phyloP scores from a whole-genome alignment of 2,797 vertebrate species.

The Crenichthys baileyi region DNA sequence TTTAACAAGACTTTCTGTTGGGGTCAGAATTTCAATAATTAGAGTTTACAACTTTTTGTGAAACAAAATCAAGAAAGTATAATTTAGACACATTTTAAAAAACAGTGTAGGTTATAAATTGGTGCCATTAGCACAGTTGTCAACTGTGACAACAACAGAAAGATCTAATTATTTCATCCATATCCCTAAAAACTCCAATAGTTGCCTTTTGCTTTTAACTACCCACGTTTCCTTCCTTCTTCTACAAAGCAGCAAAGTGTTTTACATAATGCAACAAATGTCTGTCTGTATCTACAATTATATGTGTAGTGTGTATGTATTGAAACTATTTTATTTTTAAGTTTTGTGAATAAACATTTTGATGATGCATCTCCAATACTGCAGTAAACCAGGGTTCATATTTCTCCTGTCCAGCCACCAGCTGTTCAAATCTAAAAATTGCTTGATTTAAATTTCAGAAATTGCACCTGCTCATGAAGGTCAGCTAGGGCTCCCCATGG shows the following conservation, averaged over 20 bases:
- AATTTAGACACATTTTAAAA: too few species aligned
- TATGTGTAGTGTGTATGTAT: neutral
- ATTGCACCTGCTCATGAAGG: neutral
- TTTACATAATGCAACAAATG: neutral
- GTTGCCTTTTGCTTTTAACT: neutral
- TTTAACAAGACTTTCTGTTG: too few species aligned
- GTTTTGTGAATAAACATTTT: neutral
- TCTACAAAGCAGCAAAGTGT: neutral
- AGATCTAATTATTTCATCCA: neutral
- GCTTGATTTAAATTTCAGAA: neutral
- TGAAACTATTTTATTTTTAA: neutral
- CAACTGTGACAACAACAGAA: too few species aligned
- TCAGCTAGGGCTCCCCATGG: neutral
- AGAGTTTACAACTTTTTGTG: too few species aligned
- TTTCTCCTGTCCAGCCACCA: neutral
- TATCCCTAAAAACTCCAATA: neutral
- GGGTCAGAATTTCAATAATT: too few species aligned
- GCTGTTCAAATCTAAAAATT: neutral
- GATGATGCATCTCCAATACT: neutral
- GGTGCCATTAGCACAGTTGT: too few species aligned
- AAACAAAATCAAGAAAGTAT: too few species aligned
- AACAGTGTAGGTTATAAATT: too few species aligned
- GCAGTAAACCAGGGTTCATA: neutral
- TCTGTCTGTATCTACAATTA: too few species aligned
- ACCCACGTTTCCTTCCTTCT: neutral